Conservation (phyloP, 1,140 invertebrate species). For the Hesperophylax magnus region DNA sequence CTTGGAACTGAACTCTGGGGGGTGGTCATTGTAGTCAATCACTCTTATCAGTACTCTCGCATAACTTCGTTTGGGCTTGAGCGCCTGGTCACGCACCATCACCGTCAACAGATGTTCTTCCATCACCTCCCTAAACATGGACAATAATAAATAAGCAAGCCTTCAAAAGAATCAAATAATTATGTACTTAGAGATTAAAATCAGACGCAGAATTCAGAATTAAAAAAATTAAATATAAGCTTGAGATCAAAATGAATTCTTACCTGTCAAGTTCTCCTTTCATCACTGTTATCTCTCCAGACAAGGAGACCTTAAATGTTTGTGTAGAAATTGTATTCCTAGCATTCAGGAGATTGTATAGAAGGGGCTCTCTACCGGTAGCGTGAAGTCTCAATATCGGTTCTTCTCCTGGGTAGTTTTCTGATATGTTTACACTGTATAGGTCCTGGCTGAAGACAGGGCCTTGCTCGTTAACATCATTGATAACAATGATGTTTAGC, state of each 20-base stretch:
- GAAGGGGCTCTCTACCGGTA: conserved; percentile 69
- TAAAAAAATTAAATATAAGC: no score
- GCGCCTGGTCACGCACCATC: conserved; percentile 91
- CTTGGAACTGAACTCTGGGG: conserved; percentile 84
- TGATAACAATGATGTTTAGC: conserved; percentile 81
- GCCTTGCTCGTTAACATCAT: conserved; percentile 87
- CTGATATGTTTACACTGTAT: conserved; percentile 84
- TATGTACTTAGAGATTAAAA: no score
- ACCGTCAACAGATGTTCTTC: conserved; percentile 89
- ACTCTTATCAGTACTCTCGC: conserved; percentile 87
- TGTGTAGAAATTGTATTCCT: conserved; percentile 80
- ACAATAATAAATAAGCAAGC: neutral
- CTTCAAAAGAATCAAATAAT: no score
- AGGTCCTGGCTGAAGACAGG: conserved; percentile 80
- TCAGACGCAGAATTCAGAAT: no score
- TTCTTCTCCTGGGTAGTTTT: conserved; percentile 67
- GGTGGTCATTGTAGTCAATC: conserved; percentile 91
- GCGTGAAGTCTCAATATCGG: conserved; percentile 42
- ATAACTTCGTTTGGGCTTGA: conserved; percentile 87
- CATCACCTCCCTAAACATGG: conserved; percentile 77
- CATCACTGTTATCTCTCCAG: conserved; percentile 78
- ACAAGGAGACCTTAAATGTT: conserved; percentile 86
- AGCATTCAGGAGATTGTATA: conserved; percentile 84
- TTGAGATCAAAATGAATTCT: no score
- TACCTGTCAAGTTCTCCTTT: conserved; percentile 79